Conservation (phyloP, 2,797 vertebrate genomes). For the Linurgus olivaceus region DNA sequence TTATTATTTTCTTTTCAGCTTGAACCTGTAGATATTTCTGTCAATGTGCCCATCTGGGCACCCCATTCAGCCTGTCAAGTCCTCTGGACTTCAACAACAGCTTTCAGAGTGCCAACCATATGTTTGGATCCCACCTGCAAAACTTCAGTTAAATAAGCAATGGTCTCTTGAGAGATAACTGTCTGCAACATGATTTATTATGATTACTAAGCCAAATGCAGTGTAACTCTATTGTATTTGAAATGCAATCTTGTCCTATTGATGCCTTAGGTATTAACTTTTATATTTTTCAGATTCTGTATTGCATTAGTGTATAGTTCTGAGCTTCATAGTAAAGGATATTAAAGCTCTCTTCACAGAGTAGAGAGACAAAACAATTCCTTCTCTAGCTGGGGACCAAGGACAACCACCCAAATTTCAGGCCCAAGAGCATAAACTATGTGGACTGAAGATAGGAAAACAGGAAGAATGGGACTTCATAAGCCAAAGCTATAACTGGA, state of each 20-base stretch:
- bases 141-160: not conserved
- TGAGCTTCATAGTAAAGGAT: not conserved
- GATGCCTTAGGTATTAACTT: not conserved
- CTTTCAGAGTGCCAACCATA: not conserved
- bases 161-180: slow-evolving; percentile 1
- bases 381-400: not conserved
- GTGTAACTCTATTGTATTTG: not conserved
- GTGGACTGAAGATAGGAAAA: not conserved
- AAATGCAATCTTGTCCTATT: not conserved
- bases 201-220: not conserved
- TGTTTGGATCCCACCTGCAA: slow-evolving; percentile 19
- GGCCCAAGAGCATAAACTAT: not conserved
- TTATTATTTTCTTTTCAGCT: not conserved
- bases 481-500: not conserved
- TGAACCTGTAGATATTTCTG: not conserved
- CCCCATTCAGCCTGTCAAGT: not conserved
- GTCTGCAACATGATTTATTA: slow-evolving; percentile 10
- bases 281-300: not conserved
- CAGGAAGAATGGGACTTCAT: not conserved
- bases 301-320: not conserved
- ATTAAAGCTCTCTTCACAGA: not conserved
- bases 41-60: not conserved
- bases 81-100: not conserved
- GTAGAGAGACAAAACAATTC: not conserved
- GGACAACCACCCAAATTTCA: not conserved